phyloP scores from a whole-genome alignment of 92 coral and sea anemone species.

The Phymanthus crucifer region DNA sequence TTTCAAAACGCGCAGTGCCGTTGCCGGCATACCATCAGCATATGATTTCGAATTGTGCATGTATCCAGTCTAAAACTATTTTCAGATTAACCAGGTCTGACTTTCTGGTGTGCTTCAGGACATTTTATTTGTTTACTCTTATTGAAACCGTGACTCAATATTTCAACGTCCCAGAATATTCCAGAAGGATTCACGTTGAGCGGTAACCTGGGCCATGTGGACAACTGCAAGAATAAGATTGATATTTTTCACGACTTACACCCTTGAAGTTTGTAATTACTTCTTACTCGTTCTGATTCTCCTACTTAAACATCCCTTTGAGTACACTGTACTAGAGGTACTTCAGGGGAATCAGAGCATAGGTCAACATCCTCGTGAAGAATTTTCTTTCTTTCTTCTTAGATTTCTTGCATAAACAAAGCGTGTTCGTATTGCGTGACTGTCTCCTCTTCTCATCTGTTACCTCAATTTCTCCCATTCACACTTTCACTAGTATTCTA shows the following conservation, averaged over 20 bases:
- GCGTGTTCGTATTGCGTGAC: not conserved
- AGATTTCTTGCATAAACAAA: not conserved
- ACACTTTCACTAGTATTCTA: not conserved
- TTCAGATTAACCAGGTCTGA: too few species aligned
- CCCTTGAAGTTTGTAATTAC: not conserved
- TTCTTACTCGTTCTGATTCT: not conserved
- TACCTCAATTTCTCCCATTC: not conserved
- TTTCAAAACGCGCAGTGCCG: too few species aligned
- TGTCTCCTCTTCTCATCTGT: not conserved
- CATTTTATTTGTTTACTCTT: not conserved
- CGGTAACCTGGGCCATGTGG: not conserved
- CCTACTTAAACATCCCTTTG: too few species aligned
- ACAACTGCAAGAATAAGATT: not conserved
- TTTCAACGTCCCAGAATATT: not conserved
- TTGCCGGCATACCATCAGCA: too few species aligned
- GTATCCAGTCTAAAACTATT: too few species aligned
- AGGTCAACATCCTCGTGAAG: not conserved
- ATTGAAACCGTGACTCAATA: not conserved
- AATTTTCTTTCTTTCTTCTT: not conserved
- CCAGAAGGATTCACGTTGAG: not conserved
- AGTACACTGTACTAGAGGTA: too few species aligned
- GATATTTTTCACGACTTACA: not conserved
- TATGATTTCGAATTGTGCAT: too few species aligned
- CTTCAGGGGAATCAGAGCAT: not conserved
- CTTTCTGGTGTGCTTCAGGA: not conserved